These are phyloP conservation scores for Drosophila limbata DNA, from an alignment of 2,888 invertebrate genomes.

Conservation along the genomic window DNA sequence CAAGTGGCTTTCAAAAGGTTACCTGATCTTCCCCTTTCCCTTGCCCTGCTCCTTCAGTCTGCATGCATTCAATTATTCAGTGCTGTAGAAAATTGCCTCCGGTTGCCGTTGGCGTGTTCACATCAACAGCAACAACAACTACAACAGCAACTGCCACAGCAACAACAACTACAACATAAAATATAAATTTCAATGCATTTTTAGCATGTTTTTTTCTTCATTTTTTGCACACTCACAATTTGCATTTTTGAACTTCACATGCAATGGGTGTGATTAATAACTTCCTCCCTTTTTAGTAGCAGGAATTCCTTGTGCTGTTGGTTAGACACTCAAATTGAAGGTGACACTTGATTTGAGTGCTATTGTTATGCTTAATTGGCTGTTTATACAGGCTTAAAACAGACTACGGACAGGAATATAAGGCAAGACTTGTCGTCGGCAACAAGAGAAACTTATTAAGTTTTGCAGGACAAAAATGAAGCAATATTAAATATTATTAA, in stretches of 20 bases:
- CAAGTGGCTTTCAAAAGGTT: slow-evolving; percentile 59
- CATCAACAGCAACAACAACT: slow-evolving; percentile 1
- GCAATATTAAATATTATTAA: no score
- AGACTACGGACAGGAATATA: background rate
- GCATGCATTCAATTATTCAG: slow-evolving; percentile 44
- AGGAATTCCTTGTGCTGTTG: slow-evolving; percentile 52
- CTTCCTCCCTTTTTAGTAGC: slow-evolving; percentile 56
- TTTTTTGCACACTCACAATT: slow-evolving; percentile 45
- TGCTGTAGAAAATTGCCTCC: slow-evolving; percentile 78
- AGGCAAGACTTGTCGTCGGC: no score
- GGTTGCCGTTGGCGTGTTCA: slow-evolving; percentile 56
- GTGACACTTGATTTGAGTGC: slow-evolving; percentile 58
- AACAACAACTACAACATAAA: slow-evolving; percentile 7
- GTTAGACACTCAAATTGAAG: slow-evolving; percentile 56
- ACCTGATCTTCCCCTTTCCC: slow-evolving; percentile 7
- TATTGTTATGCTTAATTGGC: slow-evolving; percentile 35
- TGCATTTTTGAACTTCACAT: slow-evolving; percentile 66
- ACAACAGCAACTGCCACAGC: background rate
- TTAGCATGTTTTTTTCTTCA: slow-evolving; percentile 37
- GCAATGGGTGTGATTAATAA: slow-evolving; percentile 73
- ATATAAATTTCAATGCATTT: slow-evolving; percentile 62
- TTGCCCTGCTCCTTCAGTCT: slow-evolving; percentile 3
- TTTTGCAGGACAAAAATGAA: background rate
- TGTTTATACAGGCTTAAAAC: slow-evolving; percentile 25
- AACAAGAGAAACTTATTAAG: background rate